Base-by-base conservation (phyloP, 2,113 vertebrate species). In the Morone saxatilis region DNA sequence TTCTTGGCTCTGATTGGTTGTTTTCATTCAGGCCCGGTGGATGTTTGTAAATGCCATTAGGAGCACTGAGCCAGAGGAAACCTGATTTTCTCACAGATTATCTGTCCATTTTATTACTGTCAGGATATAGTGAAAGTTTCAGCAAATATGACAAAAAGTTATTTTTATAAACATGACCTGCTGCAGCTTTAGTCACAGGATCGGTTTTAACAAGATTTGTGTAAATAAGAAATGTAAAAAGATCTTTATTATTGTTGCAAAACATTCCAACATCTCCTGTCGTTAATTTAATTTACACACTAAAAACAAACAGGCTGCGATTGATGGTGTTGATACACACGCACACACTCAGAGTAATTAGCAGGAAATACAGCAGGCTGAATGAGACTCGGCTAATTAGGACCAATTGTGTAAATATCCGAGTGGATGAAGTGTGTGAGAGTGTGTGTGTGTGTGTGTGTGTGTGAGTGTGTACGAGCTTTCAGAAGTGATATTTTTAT, bases 361-460 rank as follows among this genome's bases (percentile, higher is more conserved):
- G 83, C 61, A 80, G 71, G 20, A 69, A 83, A 85, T 68, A 73
- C 62, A 90, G 68, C 62, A 69, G 38, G 63, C 80, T 56, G 43
- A 82, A 70, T 70, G 51, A 62, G 75, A 76, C 57, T 61, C 6
- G 0, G 53, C 81, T 88, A 84, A 86, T 86, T 83, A 83, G 80
- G 62, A 83, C 61, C 84, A 80, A 77, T 80, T 82, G 81, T 83
- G 75, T 74, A 74, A 80, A 90, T 78, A 86, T 81, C 41, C 43
- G 50, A 67, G 65, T 25, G 38, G 16, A 19, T 38, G 19, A 38
- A 57, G 71, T 76, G 65, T 80, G 50, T 71, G 71, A 57, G 71
- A 71, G 65, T 80, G 50, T 71, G 71, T 69, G 38, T 68, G 16
- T 17, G 40, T 63, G 47, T 61, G 54, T 53, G 45, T 38, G 61